A percentile compares a stretch with the other conserved stretches of the same genome.
Conservation (phyloP, 2,113 vertebrate species). For the Machaerirhynchus nigripectus region DNA sequence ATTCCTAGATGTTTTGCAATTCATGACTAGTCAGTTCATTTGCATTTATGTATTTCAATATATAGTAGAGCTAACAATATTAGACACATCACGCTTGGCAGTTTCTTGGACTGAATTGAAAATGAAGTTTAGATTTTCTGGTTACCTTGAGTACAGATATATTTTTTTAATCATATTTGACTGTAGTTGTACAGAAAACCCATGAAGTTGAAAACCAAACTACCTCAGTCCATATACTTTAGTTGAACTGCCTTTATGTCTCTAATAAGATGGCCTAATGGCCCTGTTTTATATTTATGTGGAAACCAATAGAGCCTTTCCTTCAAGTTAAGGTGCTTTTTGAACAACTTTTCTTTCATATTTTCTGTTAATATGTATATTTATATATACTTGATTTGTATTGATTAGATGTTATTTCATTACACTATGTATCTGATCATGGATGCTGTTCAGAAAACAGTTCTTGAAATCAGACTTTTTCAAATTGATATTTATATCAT, state of each 20-base stretch:
- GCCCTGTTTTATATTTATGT: neutral
- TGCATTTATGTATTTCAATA: conserved; percentile 32
- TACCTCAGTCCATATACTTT: neutral
- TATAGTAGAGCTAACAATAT: conserved; percentile 16
- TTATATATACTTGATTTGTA: neutral
- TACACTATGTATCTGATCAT: neutral
- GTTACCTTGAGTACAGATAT: neutral
- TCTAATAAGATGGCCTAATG: neutral
- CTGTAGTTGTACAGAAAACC: neutral
- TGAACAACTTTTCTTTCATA: neutral
- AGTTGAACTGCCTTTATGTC: neutral
- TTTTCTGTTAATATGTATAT: neutral
- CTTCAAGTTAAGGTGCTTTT: neutral
- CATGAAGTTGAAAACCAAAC: neutral
- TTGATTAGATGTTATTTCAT: neutral
- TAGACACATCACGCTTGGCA: neutral
- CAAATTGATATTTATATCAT: neutral
- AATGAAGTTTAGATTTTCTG: neutral
- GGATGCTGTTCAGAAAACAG: neutral
- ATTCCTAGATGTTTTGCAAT: conserved; percentile 20
- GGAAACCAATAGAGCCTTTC: neutral
- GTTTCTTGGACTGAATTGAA: conserved; percentile 5
- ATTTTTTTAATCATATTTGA: neutral
- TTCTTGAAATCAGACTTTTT: neutral
- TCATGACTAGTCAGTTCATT: neutral